Conservation (phyloP, 2,113 vertebrate species). For the Suricata suricatta region DNA sequence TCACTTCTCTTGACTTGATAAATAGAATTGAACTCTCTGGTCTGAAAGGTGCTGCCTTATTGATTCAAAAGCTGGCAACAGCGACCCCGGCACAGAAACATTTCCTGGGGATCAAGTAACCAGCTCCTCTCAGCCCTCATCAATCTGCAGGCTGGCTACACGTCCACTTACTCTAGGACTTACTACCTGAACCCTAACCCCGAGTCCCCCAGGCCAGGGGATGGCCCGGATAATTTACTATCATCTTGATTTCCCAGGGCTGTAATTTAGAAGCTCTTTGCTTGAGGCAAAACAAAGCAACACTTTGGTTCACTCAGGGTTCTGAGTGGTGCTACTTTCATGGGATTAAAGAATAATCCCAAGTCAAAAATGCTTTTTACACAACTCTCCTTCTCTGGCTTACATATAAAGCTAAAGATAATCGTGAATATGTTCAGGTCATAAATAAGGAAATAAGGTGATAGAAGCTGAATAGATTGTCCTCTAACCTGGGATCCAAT, state of each 20-base stretch:
- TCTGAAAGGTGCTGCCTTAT: slow-evolving; percentile 65
- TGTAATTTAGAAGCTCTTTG: slow-evolving; percentile 71
- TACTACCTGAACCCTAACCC: slow-evolving; percentile 79
- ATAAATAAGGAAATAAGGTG: not conserved
- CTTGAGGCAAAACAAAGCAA: slow-evolving; percentile 62
- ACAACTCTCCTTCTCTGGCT: not conserved
- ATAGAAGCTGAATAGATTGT: not conserved
- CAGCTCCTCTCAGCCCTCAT: slow-evolving; percentile 65
- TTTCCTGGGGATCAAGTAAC: slow-evolving; percentile 82
- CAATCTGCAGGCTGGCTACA: slow-evolving; percentile 68
- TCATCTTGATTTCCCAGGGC: slow-evolving; percentile 69
- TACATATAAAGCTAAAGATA: not conserved
- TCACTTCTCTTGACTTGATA: slow-evolving; percentile 57
- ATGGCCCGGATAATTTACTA: slow-evolving; percentile 73
- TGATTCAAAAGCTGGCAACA: slow-evolving; percentile 70
- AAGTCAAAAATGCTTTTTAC: not conserved
- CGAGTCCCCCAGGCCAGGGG: slow-evolving; percentile 64
- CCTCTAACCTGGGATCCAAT: not conserved
- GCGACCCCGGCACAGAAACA: slow-evolving; percentile 76
- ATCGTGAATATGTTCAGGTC: not conserved
- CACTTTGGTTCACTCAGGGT: not conserved
- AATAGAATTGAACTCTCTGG: slow-evolving; percentile 67
- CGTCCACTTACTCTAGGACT: slow-evolving; percentile 64
- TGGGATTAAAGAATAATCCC: not conserved
- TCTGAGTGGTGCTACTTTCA: not conserved